Evolutionary conservation across 2,113 vertebrate genomes (phyloP).

Genomic region (Neolamprologus devosi): DNA sequence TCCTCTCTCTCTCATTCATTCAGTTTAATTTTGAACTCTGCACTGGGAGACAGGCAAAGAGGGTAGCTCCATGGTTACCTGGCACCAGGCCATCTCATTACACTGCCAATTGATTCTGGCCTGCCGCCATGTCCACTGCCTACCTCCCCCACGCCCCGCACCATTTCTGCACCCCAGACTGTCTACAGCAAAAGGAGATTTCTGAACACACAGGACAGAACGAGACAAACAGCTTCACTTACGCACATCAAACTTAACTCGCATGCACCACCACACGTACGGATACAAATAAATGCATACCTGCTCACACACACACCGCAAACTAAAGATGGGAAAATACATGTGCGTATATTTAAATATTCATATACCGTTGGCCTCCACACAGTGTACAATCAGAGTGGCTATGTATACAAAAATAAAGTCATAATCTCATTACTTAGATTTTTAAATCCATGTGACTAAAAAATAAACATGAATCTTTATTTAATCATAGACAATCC

Average conservation of each 20-base stretch:
- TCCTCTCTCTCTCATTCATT: slow-evolving; percentile 56
- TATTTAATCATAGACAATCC: neutral
- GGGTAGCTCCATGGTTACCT: slow-evolving; percentile 77
- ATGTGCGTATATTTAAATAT: neutral
- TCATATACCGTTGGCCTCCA: neutral
- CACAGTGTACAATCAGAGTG: neutral
- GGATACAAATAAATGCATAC: neutral
- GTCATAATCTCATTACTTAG: neutral
- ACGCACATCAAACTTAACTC: slow-evolving; percentile 3
- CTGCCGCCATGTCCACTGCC: slow-evolving; percentile 71
- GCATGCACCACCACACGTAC: neutral
- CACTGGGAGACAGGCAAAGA: slow-evolving; percentile 66
- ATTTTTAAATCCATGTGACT: neutral
- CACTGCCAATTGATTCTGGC: slow-evolving; percentile 80
- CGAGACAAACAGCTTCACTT: slow-evolving; percentile 35
- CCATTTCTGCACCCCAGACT: slow-evolving; percentile 68
- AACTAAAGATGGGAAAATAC: neutral
- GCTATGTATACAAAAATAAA: neutral
- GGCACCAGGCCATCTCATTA: slow-evolving; percentile 78
- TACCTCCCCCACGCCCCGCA: slow-evolving; percentile 29
- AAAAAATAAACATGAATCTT: neutral
- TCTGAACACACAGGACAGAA: slow-evolving; percentile 55
- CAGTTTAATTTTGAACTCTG: slow-evolving; percentile 75
- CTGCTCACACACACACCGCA: neutral
- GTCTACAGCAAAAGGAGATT: slow-evolving; percentile 67